Base-by-base conservation (phyloP, 2,113 vertebrate genomes). In the Sinocyclocheilus grahami region DNA sequence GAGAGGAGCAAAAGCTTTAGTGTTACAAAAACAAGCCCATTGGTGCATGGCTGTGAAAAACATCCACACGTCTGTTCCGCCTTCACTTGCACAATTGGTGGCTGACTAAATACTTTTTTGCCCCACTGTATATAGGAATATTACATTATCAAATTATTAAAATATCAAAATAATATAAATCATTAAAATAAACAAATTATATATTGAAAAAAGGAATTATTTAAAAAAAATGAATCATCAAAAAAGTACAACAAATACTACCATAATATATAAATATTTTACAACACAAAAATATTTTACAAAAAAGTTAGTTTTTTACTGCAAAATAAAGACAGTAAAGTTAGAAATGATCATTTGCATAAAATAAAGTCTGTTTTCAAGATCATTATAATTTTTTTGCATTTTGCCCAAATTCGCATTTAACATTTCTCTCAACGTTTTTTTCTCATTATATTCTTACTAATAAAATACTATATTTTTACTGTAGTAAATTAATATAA, bases 11-110 rank as follows among this genome's bases (percentile, higher is more conserved):
- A 95, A 93, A 91, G 93, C 93, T 94, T 94, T 93, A 93, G 91
- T 93, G 92, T 93, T 93, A 92, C 92, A 91, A 93, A 94, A 94
- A 95, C 93, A 94, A 94, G 94, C 92, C 92, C 92, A 93, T 92
- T 89, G 89, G 92, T 93, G 93, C 93, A 90, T 94, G 92, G 86
- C 94, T 90, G 89, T 93, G 92, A 95, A 94, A 95, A 92, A 92
- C 93, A 93, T 81, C 92, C 92, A 91, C 89, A 90, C 88, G 91
- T 91, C 92, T 92, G 92, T 93, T 91, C 89, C 83, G 90, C 91
- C 92, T 92, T 91, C 87, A 89, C 27, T 27, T 27, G 27, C 27
- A 27, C 27, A 27, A 27, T 27, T 27, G 27, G 27, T 27, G 27
- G 27, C 27, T 27, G 27, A 27, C 27, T 27, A 27, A 27, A 27